Evolutionary conservation across 2,888 invertebrate genomes (phyloP), one percentile per base, ranked within the genome.

Genomic region (Euplexia lucipara): DNA sequence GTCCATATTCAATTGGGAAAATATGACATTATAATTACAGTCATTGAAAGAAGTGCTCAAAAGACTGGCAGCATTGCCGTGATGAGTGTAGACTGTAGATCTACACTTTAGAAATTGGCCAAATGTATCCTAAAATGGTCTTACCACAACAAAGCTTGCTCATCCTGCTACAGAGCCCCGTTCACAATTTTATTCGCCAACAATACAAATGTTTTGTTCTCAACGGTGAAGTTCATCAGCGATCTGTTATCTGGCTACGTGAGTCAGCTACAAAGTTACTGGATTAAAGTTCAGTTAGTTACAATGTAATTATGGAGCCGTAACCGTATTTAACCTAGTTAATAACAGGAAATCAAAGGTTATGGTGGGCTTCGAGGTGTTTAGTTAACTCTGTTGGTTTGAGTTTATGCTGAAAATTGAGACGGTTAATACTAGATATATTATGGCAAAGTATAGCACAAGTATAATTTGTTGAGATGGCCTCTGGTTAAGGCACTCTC

Each of bases 201-300:
- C 45, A 59, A 68, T 60, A 58, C 53, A 54, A 68, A 35, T 64
- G 60, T 68, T 78, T 56, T 61, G 62, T 66, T 62, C 65, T 44
- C 49, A 63, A 75, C 56, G 35, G 53, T 69, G 42, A 35, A 41
- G 42, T 52, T 61, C 62, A 74, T 22, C 67, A 53, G 20, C 44
- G 14, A 42, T 35, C 54, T n/a, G 76, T 60, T 75, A 79, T 75
- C 70, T 59, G 22, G 18, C 20, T 54, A 76, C 57, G 78, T 78
- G 81, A 78, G 53, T 74, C 42, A 60, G 70, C 62, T 57, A 44
- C 56, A 70, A 74, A 78, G 66, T 74, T 58, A 45, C 42, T 9
- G 44, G 42, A 66, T 79, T 54, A 79, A 54, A 76, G 47, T 74
- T 70, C 37, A 51, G 41, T 67, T 62, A 60, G 69, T 45, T 56